phyloP scores from a whole-genome alignment of 2,797 vertebrate genomes.

The Pyrrhura leucotis region DNA sequence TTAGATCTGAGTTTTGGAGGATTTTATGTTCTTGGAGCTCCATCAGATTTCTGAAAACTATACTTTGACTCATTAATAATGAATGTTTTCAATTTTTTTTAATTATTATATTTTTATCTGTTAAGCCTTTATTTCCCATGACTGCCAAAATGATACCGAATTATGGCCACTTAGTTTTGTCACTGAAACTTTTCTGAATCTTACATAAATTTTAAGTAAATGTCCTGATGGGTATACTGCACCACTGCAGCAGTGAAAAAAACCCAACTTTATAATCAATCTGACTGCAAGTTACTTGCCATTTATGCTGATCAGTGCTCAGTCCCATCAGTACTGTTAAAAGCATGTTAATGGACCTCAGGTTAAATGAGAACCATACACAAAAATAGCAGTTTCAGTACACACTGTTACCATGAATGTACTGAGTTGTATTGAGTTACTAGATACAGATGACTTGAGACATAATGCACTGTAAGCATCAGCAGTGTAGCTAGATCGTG shows the following conservation, averaged over 20 bases:
- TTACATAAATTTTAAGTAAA: not conserved
- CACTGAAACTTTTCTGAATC: not conserved
- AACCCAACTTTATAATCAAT: not conserved
- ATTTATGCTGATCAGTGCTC: not conserved
- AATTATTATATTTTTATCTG: not conserved
- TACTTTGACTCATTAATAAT: not conserved
- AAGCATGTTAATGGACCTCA: not conserved
- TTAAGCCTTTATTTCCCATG: not conserved
- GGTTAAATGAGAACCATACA: not conserved
- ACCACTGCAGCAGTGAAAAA: not conserved
- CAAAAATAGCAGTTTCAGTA: not conserved
- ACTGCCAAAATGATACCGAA: not conserved
- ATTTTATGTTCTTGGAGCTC: not conserved
- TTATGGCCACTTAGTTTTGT: not conserved
- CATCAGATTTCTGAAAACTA: not conserved
- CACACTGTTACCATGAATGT: not conserved
- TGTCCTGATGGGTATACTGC: not conserved
- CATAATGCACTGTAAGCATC: not conserved
- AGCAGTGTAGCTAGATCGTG: not conserved
- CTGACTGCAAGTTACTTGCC: not conserved
- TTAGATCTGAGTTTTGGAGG: not conserved
- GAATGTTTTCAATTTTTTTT: not conserved
- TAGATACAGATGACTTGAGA: not conserved
- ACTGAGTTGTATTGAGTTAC: not conserved
- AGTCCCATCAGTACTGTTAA: not conserved